Base-by-base conservation (phyloP, 1,140 invertebrate species). In the Trichoplusia ni region DNA sequence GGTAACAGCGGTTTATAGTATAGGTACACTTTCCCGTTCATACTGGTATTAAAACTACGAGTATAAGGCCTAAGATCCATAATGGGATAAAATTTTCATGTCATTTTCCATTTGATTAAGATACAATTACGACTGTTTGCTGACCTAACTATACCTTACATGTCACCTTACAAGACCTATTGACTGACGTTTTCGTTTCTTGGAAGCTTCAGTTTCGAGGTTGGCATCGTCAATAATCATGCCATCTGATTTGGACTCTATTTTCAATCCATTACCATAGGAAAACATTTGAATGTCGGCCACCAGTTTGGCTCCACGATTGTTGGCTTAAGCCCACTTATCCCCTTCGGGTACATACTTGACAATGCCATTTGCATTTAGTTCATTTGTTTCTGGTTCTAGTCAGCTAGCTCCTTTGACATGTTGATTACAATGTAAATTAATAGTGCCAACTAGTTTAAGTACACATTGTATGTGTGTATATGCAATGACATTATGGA, bases 381-480 rank as follows among this genome's bases (percentile, higher is more conserved):
- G 54, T 31, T 44, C 37, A 42, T 42, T 54, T 42, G 23, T 27
- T 40, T 40, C 53, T 27, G 18, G 37, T 44, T 19, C 54, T 25
- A 49, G 46, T 7, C 44, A 29, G 25, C 38, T 19, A 16, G 54
- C 31, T 58, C 54, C 54, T 58, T 58, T 58, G 54, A 58, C 54
- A 58, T 31, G 54, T 44, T 58, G 54, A 58, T 58, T 58, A 58
- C 38, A 13, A 58, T 58, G 54, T 58, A 58, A 58, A 58, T 58
- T 42, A 42, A 58, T 38, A 42, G 37, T 31, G 23, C 54, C 16
- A 44, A 40, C 23, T 44, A 44, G 38, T 16, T 44, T 13, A 40
- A 49, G 46, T 31, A 31, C 44, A 29, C 25, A 47, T 47, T 47
- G 44, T 47, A 14, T n/a, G n/a, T n/a, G 4, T 37, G 33, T 37